Percentiles rank a stretch among this genome's conserved stretches.
Evolutionary conservation across 2,797 vertebrate species (phyloP).

Genomic region (Sardinella longiceps): DNA sequence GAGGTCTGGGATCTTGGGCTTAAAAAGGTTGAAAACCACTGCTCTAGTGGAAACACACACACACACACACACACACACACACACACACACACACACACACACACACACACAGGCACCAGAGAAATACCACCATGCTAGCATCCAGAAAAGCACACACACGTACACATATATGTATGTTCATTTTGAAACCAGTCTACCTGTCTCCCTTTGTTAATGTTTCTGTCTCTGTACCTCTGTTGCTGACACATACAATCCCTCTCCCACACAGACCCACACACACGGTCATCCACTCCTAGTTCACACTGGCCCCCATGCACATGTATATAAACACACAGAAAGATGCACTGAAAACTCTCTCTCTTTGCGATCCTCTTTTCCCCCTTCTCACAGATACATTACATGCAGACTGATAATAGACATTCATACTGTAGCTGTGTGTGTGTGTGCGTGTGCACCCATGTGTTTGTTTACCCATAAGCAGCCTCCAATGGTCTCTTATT

Average conservation of each 20-base stretch:
- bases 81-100: no score
- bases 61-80: no score
- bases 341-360: background rate
- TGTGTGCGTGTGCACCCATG: no score
- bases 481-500: background rate
- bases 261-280: background rate
- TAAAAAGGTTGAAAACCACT: no score
- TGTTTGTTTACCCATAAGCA: background rate
- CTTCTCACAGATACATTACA: background rate
- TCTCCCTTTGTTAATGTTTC: no score
- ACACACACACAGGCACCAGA: background rate
- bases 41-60: no score
- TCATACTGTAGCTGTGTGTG: background rate
- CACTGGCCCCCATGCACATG: background rate
- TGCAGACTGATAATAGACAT: background rate
- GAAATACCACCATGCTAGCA: no score
- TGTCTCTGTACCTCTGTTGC: no score
- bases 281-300: background rate
- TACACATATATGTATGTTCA: background rate
- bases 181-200: no score
- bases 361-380: background rate
- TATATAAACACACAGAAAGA: background rate
- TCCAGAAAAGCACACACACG: slow-evolving; percentile 7
- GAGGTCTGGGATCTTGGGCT: no score
- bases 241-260: background rate